phyloP scores from a whole-genome alignment of 2,113 vertebrate species.

The Rhinichthys klamathensis region DNA sequence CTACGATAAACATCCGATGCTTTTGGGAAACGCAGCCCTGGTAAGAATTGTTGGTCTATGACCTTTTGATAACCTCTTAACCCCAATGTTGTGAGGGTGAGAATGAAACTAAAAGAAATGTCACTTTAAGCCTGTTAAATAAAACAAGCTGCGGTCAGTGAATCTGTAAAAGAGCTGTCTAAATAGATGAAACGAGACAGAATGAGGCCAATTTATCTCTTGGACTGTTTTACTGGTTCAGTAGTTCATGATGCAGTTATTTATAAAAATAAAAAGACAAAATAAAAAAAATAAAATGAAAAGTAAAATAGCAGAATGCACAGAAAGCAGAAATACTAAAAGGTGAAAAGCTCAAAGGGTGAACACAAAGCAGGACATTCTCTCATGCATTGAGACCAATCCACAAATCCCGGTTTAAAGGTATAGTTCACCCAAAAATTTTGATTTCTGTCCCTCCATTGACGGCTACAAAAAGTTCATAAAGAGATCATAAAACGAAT shows the following conservation, averaged over 20 bases:
- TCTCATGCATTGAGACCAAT: not conserved
- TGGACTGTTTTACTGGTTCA: conserved; percentile 1
- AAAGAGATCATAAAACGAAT: too few species aligned
- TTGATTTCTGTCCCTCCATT: too few species aligned
- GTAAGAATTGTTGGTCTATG: too few species aligned
- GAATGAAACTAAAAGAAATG: too few species aligned
- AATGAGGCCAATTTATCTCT: not conserved
- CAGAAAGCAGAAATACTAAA: not conserved
- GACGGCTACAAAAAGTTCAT: too few species aligned
- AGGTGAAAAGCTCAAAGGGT: not conserved
- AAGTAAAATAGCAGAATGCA: not conserved
- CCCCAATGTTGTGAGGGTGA: not conserved
- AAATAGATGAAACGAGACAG: not conserved
- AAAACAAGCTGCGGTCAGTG: too few species aligned
- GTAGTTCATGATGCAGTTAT: not conserved
- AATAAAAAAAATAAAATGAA: not conserved
- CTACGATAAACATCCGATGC: too few species aligned
- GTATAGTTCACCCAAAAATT: too few species aligned
- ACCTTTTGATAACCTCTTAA: not conserved
- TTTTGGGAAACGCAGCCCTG: too few species aligned
- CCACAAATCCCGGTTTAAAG: too few species aligned
- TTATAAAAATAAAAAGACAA: not conserved
- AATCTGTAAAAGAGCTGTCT: not conserved
- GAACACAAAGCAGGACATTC: not conserved
- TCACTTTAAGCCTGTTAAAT: too few species aligned